phyloP scores from a whole-genome alignment of 2,888 invertebrate species.

The Lycaena phlaeas region DNA sequence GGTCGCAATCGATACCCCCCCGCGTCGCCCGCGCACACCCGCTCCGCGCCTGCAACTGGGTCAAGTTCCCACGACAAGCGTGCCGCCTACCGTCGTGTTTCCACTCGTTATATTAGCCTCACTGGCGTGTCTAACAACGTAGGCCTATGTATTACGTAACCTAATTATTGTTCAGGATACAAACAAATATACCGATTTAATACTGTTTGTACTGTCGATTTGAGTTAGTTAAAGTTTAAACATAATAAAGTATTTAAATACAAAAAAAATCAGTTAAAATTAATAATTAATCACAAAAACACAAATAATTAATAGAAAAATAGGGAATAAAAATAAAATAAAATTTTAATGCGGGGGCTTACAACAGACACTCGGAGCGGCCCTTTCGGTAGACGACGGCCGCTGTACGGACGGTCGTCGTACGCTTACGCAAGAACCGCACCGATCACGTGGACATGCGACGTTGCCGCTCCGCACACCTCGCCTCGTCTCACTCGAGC shows the following conservation, averaged over 20 bases:
- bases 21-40: constrained; percentile 46
- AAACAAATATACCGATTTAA: too few species aligned
- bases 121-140: constrained; percentile 12
- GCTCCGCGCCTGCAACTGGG: constrained; percentile 48
- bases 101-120: constrained; percentile 14
- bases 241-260: too few species aligned
- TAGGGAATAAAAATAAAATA: too few species aligned
- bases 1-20: constrained; percentile 56
- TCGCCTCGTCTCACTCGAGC: constrained; percentile 46
- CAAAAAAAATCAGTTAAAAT: too few species aligned
- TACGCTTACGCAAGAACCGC: constrained; percentile 68
- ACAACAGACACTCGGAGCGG: constrained; percentile 33
- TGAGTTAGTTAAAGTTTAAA: too few species aligned
- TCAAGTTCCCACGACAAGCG: constrained; percentile 66
- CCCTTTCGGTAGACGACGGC: constrained; percentile 23
- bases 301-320: too few species aligned
- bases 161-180: not conserved
- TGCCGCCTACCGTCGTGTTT: constrained; percentile 31
- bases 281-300: too few species aligned
- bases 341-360: too few species aligned
- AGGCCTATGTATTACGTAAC: constrained; percentile 2
- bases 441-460: constrained; percentile 62
- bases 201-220: too few species aligned
- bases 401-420: constrained; percentile 40
- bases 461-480: constrained; percentile 53